Evolutionary conservation across 2,797 vertebrate species (phyloP).

Genomic region (Crenichthys baileyi): DNA sequence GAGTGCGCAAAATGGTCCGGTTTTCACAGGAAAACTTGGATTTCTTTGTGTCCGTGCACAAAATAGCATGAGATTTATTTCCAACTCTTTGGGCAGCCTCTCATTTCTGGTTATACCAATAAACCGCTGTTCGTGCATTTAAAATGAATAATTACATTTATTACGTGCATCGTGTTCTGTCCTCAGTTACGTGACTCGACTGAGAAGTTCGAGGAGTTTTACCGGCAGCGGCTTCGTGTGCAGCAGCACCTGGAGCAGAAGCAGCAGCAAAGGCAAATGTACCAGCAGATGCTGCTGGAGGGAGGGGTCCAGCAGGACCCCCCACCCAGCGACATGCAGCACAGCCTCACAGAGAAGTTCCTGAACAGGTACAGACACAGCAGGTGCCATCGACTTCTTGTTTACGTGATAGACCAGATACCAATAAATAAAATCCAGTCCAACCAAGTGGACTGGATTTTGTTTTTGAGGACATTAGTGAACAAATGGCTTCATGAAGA

Average conservation of each 20-base stretch:
- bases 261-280: conserved; percentile 94
- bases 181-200: conserved; percentile 91
- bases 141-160: no score
- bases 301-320: conserved; percentile 95
- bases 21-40: not conserved
- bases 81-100: not conserved
- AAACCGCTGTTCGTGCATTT: not conserved
- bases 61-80: not conserved
- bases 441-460: no score
- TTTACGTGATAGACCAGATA: no score
- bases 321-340: conserved; percentile 85
- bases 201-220: conserved; percentile 97
- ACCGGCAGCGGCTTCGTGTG: conserved; percentile 93
- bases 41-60: not conserved
- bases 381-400: not conserved
- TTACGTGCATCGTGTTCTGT: not conserved
- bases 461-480: no score
- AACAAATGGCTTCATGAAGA: no score
- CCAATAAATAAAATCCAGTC: no score
- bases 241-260: conserved; percentile 99
- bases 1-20: not conserved
- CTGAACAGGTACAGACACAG: conserved; percentile 87
- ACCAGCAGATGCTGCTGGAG: conserved; percentile 97
- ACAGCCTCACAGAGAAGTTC: conserved; percentile 98
- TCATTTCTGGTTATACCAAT: not conserved